Base-by-base conservation (phyloP, 2,797 vertebrate genomes). In the Enteromius viviparus region DNA sequence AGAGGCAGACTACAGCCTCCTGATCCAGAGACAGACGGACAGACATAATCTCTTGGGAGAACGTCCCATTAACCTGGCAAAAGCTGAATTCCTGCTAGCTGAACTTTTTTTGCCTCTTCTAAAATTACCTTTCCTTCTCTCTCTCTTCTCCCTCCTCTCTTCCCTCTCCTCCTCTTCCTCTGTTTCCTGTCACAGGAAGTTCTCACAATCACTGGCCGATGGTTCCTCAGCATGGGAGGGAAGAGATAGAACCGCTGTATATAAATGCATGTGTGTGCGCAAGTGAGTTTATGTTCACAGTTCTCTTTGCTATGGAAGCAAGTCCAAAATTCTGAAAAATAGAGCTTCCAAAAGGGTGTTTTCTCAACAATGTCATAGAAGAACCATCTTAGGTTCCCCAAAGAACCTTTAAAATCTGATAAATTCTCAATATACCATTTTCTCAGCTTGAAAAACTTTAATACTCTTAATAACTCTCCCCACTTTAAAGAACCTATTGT, bases 141-240 rank as follows among this genome's bases (percentile, higher is more conserved):
- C 87, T 86, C 53, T 84, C 87, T 76, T 85, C 85, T 84, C 80
- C 80, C 89, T 89, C 84, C 49, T 84, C 83, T 81, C 42, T 88
- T 81, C 86, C 65, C 40, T 86, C 70, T 83, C 75, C 34, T 88
- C 86, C 88, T 89, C 89, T 88, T 88, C 91, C 84, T 91, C 92
- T 87, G 60, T 92, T 94, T 95, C 94, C 94, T 93, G 94, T 91
- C 82, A 88, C 92, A 95, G 94, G 95, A 95, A 94, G 92, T 93
- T 94, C 94, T 94, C 93, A 95, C 94, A 95, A 94, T 94, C 91
- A 91, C 90, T 51, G 90, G 88, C 92, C 90, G 91, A 86, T 88
- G 89, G 90, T 91, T 88, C 90, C 91, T 90, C 89, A 89, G 89
- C 23, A 23, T 89, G 90, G 77, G 66, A 89, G 88, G 89, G 90